phyloP scores from a whole-genome alignment of 2,113 vertebrate genomes.

The Brachypodius melanocephalos region DNA sequence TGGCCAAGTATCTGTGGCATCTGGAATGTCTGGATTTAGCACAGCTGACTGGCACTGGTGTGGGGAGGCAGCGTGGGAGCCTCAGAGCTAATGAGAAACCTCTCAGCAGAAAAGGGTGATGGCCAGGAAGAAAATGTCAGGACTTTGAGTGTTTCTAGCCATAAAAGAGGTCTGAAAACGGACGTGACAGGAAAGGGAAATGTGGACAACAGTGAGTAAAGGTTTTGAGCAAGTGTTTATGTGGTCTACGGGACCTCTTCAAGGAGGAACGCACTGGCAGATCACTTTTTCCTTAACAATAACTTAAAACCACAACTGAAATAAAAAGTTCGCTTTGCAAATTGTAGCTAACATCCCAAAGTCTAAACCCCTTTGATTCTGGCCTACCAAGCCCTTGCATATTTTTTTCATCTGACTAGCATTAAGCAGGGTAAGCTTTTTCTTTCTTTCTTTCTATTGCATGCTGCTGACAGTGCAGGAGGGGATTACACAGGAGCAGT shows the following conservation, averaged over 20 bases:
- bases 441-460: not conserved
- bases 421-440: not conserved
- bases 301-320: not conserved
- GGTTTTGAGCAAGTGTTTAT: not conserved
- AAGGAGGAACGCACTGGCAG: not conserved
- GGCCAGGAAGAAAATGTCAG: not conserved
- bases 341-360: not conserved
- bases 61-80: not conserved
- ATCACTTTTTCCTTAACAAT: not conserved
- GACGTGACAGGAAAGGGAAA: not conserved
- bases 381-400: not conserved
- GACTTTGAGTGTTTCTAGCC: not conserved
- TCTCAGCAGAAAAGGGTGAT: not conserved
- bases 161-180: not conserved
- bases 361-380: not conserved
- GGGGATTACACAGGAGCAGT: not conserved
- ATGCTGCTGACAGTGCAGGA: not conserved
- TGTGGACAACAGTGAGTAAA: not conserved
- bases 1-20: not conserved
- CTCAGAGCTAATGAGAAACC: not conserved
- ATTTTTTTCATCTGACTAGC: not conserved
- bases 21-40: constrained; percentile 56
- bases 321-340: not conserved
- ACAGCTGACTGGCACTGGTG: not conserved
- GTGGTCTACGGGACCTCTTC: not conserved